Conservation (phyloP, 2,888 invertebrate genomes). For the Melieria omissa region DNA sequence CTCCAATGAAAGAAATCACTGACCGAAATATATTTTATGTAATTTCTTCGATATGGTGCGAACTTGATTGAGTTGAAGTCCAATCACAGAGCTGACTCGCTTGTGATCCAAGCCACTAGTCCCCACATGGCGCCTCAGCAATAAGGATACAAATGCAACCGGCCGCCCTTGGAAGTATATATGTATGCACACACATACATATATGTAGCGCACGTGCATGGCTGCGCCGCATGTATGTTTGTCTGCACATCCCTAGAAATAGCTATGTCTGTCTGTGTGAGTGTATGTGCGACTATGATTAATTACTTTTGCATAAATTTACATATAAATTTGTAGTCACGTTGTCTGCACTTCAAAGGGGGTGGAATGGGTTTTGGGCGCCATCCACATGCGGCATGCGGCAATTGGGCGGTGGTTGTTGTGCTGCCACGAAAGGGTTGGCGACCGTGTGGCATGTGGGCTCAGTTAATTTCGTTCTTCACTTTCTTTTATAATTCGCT, state of each 20-base stretch:
- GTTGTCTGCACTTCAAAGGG: slow-evolving; percentile 10
- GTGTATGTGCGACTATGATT: slow-evolving; percentile 45
- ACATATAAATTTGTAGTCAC: slow-evolving; percentile 39
- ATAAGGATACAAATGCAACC: background rate
- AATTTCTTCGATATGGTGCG: too few relatives aligned
- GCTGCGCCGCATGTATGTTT: background rate
- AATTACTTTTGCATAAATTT: slow-evolving; percentile 51
- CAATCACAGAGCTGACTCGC: background rate
- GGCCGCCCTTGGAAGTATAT: background rate
- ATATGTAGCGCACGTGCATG: background rate
- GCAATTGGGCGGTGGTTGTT: background rate
- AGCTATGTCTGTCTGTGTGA: background rate
- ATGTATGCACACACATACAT: background rate
- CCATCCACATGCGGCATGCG: background rate
- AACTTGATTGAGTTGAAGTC: too few relatives aligned
- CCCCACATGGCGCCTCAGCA: background rate
- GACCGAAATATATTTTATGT: too few relatives aligned
- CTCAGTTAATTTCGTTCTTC: slow-evolving; percentile 4
- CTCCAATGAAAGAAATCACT: too few relatives aligned
- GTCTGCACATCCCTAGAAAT: background rate
- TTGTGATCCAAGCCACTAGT: background rate
- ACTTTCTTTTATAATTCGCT: slow-evolving; percentile 7
- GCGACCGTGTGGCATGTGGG: background rate
- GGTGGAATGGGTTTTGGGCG: background rate
- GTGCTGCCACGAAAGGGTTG: background rate